These are phyloP conservation scores for Ectemnius continuus DNA, from an alignment of 2,888 invertebrate genomes.

Conservation along the genomic window DNA sequence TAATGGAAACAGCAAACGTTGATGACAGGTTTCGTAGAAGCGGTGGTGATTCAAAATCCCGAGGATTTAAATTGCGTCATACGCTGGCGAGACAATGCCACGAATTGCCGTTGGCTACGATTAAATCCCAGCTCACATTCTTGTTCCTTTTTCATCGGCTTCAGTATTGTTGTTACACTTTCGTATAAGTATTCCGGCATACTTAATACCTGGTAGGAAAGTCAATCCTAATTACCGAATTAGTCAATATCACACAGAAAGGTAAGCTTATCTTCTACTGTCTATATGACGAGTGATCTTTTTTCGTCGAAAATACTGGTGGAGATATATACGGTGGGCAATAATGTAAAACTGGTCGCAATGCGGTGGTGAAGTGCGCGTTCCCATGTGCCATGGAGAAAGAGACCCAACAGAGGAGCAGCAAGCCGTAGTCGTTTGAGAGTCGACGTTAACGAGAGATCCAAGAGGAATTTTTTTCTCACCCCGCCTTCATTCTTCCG, in stretches of 20 bases:
- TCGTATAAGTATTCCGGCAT: not conserved
- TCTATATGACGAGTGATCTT: too few relatives aligned
- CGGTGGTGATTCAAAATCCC: not conserved
- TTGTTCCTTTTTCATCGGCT: not conserved
- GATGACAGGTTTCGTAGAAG: not conserved
- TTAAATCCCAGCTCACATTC: not conserved
- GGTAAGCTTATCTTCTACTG: not conserved
- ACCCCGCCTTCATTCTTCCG: constrained; percentile 19
- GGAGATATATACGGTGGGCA: too few relatives aligned
- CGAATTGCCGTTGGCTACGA: not conserved
- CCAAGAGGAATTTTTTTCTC: constrained; percentile 26
- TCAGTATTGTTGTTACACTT: not conserved
- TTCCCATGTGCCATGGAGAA: constrained; percentile 24
- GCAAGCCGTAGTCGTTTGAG: constrained; percentile 7
- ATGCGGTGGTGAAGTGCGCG: not conserved
- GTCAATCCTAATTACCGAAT: too few relatives aligned
- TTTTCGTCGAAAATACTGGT: too few relatives aligned
- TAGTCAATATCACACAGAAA: too few relatives aligned
- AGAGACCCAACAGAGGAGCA: not conserved
- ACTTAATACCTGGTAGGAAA: too few relatives aligned
- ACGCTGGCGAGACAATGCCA: not conserved
- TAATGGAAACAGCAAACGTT: constrained; percentile 1
- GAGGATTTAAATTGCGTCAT: not conserved
- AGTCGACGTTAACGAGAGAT: constrained; percentile 29
- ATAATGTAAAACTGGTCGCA: too few relatives aligned